Conservation (phyloP, 2,888 invertebrate species). For the Dysmachus trigonus region DNA sequence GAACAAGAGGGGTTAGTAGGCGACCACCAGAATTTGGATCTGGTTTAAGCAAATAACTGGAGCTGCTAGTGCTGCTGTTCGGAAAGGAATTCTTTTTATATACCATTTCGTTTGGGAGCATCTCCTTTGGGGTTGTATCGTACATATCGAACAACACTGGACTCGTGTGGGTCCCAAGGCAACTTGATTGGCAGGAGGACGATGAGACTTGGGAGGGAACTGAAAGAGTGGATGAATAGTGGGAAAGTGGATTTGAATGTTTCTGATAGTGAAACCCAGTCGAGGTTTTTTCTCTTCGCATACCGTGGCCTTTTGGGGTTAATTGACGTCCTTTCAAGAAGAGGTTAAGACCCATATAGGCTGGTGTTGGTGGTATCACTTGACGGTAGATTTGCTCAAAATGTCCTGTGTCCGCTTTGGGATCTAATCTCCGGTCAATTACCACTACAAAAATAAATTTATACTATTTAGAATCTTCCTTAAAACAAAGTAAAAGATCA, state of each 20-base stretch:
- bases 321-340: constrained; percentile 63
- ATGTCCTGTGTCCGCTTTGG: constrained; percentile 80
- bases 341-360: constrained; percentile 74
- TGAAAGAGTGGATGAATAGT: neutral
- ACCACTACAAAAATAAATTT: constrained; percentile 71
- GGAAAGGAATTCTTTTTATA: constrained; percentile 18
- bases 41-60: neutral
- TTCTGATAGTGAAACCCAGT: constrained; percentile 18
- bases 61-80: neutral
- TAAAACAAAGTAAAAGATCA: no score
- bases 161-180: neutral
- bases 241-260: neutral
- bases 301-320: constrained; percentile 55
- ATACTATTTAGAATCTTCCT: neutral
- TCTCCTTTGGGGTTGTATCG: neutral
- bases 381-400: constrained; percentile 85
- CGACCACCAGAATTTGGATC: neutral
- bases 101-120: neutral
- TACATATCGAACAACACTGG: neutral
- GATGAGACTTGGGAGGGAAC: neutral
- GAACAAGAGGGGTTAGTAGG: constrained; percentile 21
- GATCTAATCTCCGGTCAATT: constrained; percentile 75
- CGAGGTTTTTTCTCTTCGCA: constrained; percentile 47
- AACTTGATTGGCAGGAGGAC: neutral
- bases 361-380: constrained; percentile 78